Evolutionary conservation across 2,113 vertebrate genomes (phyloP).

Genomic region (Dasyornis broadbenti): DNA sequence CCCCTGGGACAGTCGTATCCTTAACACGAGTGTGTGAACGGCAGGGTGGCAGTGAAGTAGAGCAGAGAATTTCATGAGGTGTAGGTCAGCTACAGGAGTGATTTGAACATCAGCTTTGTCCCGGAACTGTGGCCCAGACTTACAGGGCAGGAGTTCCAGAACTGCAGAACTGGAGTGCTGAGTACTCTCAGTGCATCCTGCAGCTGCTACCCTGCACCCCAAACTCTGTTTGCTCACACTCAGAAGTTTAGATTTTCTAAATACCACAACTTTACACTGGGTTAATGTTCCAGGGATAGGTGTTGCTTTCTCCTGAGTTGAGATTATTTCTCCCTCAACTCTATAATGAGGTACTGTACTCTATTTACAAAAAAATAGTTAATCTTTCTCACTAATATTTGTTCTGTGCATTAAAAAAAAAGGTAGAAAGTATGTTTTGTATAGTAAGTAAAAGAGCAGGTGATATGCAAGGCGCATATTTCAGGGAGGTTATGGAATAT

Average conservation of each 20-base stretch:
- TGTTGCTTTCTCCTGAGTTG: background rate
- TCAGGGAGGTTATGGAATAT: background rate
- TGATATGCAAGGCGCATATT: background rate
- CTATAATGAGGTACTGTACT: background rate
- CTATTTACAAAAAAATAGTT: background rate
- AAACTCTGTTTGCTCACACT: background rate
- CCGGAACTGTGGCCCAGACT: background rate
- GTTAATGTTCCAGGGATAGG: background rate
- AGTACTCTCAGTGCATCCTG: background rate
- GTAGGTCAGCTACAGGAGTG: background rate
- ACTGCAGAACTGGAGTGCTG: accelerated
- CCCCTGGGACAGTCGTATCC: accelerated
- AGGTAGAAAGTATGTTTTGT: background rate
- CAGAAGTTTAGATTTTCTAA: background rate
- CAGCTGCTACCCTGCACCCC: background rate
- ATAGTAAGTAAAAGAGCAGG: background rate
- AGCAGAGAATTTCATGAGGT: background rate
- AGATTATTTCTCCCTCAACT: background rate
- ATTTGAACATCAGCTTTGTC: background rate
- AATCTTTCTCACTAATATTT: background rate
- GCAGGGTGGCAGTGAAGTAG: background rate
- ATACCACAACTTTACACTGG: accelerated
- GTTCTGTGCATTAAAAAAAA: background rate
- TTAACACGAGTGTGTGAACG: accelerated
- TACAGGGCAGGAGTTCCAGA: background rate